Evolutionary conservation across 2,888 invertebrate species (phyloP).

Genomic region (Stenotaenia linearis): DNA sequence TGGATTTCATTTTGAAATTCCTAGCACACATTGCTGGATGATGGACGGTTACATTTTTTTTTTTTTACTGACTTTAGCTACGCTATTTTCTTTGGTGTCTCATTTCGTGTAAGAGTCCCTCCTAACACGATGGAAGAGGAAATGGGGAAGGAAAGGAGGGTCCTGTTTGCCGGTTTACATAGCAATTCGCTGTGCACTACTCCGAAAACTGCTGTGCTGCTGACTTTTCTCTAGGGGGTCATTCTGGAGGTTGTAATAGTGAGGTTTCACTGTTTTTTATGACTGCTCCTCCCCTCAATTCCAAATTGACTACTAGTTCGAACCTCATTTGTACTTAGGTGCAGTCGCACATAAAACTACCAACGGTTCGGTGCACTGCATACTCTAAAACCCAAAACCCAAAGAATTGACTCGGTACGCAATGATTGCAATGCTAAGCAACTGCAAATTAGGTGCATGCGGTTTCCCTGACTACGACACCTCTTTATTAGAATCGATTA

Average conservation of each 20-base stretch:
- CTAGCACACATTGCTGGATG: neutral
- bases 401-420: conserved; percentile 4
- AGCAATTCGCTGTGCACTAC: conserved; percentile 20
- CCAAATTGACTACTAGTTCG: conserved; percentile 26
- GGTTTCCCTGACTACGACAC: conserved; percentile 26
- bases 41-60: neutral
- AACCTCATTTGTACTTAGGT: conserved; percentile 22
- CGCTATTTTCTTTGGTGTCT: conserved; percentile 26
- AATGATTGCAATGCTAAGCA: conserved; percentile 24
- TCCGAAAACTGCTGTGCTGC: conserved; percentile 12
- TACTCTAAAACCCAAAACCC: conserved; percentile 7
- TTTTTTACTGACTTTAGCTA: neutral
- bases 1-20: conserved; percentile 21
- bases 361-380: conserved; percentile 16
- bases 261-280: conserved; percentile 20
- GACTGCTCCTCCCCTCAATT: conserved; percentile 19
- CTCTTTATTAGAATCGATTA: conserved; percentile 23
- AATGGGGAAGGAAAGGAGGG: neutral
- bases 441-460: conserved; percentile 26
- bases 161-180: conserved; percentile 26
- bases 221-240: conserved; percentile 26
- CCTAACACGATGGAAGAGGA: neutral
- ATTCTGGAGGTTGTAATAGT: conserved; percentile 14
- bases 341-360: conserved; percentile 21
- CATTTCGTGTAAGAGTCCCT: conserved; percentile 23